Base-by-base conservation (phyloP, 2,797 vertebrate species). In the Myotis pilosus region DNA sequence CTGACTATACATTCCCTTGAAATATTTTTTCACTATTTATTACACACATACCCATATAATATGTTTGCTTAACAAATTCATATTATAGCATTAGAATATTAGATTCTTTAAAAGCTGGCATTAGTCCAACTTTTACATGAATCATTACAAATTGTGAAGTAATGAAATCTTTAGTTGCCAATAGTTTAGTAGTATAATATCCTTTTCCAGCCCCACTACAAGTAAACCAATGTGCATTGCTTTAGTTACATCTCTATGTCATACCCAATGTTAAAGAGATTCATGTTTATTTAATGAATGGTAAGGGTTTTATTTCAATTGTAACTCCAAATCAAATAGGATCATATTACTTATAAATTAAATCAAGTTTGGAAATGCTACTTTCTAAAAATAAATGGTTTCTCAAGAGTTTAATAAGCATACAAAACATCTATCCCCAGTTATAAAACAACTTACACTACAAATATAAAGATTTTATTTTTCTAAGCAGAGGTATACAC, bases 11-110 rank as follows among this genome's bases (percentile, higher is more conserved):
- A 92, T 78, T 51, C 12, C 38, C 44, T 51, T 93, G 44, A 93
- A 94, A 87, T 80, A 94, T 36, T 93, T 17, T 92, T 96, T 91
- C 5, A 94, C 17, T 96, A 19, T 49, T 51, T 44, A 57, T 60
- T 71, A 89, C 0, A 87, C 25, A 89, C 11, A 76, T 28, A 44
- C 51, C 55, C 38, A 85, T 55, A 78, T n/a, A 60, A 47, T 36
- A 78, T 62, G 74, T 55, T 62, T 96, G 28, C 30, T 90, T 92
- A 76, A 80, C 17, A 91, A 79, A 83, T 44, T 79, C 83, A 71
- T 66, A 93, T 75, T 78, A 51, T 57, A 66, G 33, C 53, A 94
- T 57, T 74, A 89, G 17, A 89, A 68, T 72, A 51, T 38, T 30
- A 86, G 30, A 68, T 19, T 81, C 53, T 74, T 75, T 2, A 80